Conservation (phyloP, 2,113 vertebrate genomes). For the Vidua macroura region DNA sequence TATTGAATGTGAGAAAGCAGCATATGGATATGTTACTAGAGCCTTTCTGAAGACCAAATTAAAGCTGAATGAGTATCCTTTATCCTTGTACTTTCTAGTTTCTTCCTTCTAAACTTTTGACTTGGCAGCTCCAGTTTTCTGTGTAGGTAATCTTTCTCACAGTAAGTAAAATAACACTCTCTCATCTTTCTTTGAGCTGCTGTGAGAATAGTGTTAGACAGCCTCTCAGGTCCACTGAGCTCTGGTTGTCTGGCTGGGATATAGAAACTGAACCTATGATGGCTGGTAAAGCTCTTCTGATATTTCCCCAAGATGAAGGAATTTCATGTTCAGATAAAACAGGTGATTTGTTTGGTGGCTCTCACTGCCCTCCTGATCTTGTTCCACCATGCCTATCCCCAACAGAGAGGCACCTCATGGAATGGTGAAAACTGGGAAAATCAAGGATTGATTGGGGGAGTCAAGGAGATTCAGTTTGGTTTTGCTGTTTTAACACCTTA, state of each 20-base stretch:
- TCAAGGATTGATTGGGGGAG: neutral
- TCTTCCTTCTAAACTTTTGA: neutral
- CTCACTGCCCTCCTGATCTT: neutral
- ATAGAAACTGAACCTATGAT: neutral
- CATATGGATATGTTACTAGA: neutral
- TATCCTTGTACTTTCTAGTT: neutral
- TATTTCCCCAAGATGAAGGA: neutral
- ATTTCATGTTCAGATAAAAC: neutral
- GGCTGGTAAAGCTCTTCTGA: neutral
- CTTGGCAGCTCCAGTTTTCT: neutral
- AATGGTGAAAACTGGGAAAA: neutral
- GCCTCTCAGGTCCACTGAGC: neutral
- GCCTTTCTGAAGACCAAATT: neutral
- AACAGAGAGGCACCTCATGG: neutral
- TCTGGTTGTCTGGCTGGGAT: neutral
- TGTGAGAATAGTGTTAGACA: neutral
- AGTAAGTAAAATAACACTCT: neutral
- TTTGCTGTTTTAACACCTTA: neutral
- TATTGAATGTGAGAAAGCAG: neutral
- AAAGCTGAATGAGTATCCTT: neutral
- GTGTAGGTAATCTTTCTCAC: neutral
- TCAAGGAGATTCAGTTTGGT: neutral
- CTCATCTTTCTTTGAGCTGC: neutral
- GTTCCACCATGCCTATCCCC: neutral
- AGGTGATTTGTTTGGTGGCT: neutral